phyloP scores from a whole-genome alignment of 2,797 vertebrate species.

The Coreius guichenoti region DNA sequence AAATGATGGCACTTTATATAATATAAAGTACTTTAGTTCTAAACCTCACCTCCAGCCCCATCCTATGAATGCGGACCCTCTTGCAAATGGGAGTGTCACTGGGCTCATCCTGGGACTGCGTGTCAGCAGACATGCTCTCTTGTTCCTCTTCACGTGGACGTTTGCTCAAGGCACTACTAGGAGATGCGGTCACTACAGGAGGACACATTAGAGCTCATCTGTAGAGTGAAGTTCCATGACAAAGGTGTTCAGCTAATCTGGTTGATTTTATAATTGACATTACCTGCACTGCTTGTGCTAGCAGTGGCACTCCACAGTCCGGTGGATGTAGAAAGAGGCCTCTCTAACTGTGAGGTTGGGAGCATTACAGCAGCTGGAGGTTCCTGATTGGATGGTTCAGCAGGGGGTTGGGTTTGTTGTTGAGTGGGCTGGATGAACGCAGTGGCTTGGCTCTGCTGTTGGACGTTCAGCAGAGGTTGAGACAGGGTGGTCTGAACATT shows the following conservation, averaged over 20 bases:
- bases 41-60: conserved; percentile 86
- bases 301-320: conserved; percentile 78
- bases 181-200: conserved; percentile 88
- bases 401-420: conserved; percentile 88
- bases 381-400: conserved; percentile 89
- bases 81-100: conserved; percentile 88
- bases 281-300: conserved; percentile 83
- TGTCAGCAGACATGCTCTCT: conserved; percentile 81
- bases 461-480: conserved; percentile 87
- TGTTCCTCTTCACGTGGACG: conserved; percentile 93
- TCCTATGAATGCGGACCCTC: conserved; percentile 89
- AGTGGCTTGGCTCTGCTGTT: conserved; percentile 88
- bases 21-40: background rate
- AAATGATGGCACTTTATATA: background rate
- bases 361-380: conserved; percentile 80
- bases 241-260: background rate
- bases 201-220: background rate
- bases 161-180: conserved; percentile 88
- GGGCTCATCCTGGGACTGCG: conserved; percentile 85
- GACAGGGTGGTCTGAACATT: conserved; percentile 91
- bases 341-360: conserved; percentile 89
- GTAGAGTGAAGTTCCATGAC: background rate
- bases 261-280: background rate
- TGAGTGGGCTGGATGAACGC: conserved; percentile 98
- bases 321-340: conserved; percentile 89